Base-by-base conservation (phyloP, 2,888 invertebrate genomes). In the Tetrapedia diversipes region DNA sequence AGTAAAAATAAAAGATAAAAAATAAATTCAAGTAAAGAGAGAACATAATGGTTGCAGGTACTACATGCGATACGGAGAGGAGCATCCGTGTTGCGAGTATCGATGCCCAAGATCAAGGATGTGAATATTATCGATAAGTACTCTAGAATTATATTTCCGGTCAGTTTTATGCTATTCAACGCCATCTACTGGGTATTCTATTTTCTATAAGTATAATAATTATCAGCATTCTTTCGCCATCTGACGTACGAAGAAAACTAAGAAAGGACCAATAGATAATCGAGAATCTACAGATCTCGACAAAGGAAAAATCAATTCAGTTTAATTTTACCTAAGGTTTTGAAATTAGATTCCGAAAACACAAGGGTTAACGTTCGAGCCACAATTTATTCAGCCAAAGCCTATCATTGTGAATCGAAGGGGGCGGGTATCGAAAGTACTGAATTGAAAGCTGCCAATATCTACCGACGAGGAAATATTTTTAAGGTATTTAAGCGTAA, bases 51-150 rank as follows among this genome's bases (percentile, higher is more conserved):
- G 8, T 92, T 93, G 1, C 94, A 95, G 92, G 94, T 98, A 91
- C 93, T 97, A 79, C 96, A 97, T 90, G 97, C 97, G 16, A 93
- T 98, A 19, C 95, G 95, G 60, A 95, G 95, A 86, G 96, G 97
- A 56, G 97, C 98, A 2, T 95, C 95, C n/a, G 97, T 96, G 39
- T 92, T 98, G 86, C 96, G 96, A 89, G 95, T 96, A n/a, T 96
- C 97, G 39, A 95, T 98, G 94, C 98, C 98, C n/a, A 97, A 96
- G 92, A 98, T 99, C 85, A 96, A 98, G 88, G 98, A 99, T 92
- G 98, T 99, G 77, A 99, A 99, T 92, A 95, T 98, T 84, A 99
- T 99, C 89, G 99, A 99, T 93, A 98, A 98, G 89, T 98, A 98
- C 92, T 98, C 98, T 41, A 94, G 99, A 86, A 95, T 99, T 88